Evolutionary conservation across 2,888 invertebrate genomes (phyloP).

Genomic region (Penaeus monodon): DNA sequence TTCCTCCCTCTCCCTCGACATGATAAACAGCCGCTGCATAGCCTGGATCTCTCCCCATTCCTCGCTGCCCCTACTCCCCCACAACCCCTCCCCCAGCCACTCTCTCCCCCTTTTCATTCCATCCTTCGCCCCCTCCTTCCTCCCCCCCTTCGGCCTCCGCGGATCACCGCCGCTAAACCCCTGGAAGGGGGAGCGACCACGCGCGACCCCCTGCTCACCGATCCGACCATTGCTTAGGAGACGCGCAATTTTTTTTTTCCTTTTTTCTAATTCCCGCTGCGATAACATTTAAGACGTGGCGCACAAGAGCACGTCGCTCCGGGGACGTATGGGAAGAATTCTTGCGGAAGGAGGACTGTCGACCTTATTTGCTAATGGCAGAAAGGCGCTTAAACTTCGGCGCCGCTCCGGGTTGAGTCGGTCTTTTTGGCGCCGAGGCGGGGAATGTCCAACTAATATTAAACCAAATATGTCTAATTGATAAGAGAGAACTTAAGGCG

Average conservation of each 20-base stretch:
- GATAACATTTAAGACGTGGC: slow-evolving; percentile 59
- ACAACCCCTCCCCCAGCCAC: too few species aligned
- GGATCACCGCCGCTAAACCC: slow-evolving; percentile 36
- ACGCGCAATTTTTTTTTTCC: slow-evolving; percentile 23
- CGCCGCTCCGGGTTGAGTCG: neutral
- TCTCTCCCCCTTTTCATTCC: too few species aligned
- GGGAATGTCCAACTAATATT: slow-evolving; percentile 50
- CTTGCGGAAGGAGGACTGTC: neutral
- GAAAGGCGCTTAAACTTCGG: neutral
- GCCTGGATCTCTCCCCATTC: too few species aligned
- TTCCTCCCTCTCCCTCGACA: too few species aligned
- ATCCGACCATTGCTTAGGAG: slow-evolving; percentile 45
- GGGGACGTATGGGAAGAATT: slow-evolving; percentile 1
- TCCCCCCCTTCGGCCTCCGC: too few species aligned
- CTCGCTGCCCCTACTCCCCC: too few species aligned
- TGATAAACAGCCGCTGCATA: too few species aligned
- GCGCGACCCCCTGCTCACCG: slow-evolving; percentile 30
- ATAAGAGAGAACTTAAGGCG: slow-evolving; percentile 55
- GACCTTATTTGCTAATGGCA: neutral
- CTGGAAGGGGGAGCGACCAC: slow-evolving; percentile 22
- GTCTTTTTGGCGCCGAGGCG: slow-evolving; percentile 3
- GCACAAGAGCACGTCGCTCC: slow-evolving; percentile 1
- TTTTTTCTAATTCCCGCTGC: slow-evolving; percentile 44
- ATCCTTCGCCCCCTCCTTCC: too few species aligned
- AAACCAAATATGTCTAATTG: slow-evolving; percentile 61